Percentiles rank a stretch among this genome's conserved stretches.
These are phyloP conservation scores for Xenopus petersii DNA, from an alignment of 2,797 vertebrate genomes.

Conservation along the genomic window DNA sequence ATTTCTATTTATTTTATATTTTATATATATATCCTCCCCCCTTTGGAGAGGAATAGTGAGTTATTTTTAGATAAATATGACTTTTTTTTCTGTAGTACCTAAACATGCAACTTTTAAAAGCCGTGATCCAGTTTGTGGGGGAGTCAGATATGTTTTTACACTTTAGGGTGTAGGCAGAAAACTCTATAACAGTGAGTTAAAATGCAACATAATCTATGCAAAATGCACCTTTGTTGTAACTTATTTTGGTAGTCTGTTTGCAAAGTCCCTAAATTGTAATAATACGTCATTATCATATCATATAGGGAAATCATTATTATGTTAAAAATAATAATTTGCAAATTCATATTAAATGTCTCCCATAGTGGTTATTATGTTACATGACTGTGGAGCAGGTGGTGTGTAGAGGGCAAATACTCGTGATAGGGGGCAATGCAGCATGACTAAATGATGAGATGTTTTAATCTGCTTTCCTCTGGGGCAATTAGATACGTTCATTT, in stretches of 20 bases:
- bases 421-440: slow-evolving; percentile 3
- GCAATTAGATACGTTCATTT: background rate
- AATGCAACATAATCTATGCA: no score
- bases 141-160: background rate
- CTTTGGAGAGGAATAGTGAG: no score
- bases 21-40: no score
- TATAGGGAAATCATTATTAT: no score
- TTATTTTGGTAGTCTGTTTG: no score
- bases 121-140: background rate
- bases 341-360: background rate
- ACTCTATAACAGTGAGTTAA: no score
- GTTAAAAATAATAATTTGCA: background rate
- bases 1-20: no score
- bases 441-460: background rate
- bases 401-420: background rate
- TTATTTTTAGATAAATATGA: background rate
- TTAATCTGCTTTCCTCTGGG: slow-evolving; percentile 1
- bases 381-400: background rate
- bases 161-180: no score
- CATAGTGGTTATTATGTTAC: background rate
- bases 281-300: no score
- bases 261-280: no score
- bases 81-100: background rate
- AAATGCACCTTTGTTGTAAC: no score
- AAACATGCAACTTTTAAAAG: background rate